Percentiles rank a stretch among this genome's conserved stretches.
phyloP scores from a whole-genome alignment of 2,888 invertebrate genomes.

The Cistogaster globosa region DNA sequence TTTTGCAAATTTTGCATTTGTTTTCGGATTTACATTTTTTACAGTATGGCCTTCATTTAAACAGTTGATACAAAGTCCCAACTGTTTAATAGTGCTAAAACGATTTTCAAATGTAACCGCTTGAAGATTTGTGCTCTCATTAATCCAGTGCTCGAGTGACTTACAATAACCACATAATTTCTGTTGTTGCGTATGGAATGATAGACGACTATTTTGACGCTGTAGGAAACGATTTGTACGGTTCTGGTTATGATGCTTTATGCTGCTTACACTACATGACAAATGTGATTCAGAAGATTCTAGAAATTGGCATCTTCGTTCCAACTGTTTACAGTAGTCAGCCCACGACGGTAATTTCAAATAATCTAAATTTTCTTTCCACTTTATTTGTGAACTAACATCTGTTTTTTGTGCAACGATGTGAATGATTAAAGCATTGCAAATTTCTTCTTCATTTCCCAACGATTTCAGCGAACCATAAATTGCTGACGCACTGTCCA shows the following conservation, averaged over 20 bases:
- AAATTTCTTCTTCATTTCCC: too few species aligned
- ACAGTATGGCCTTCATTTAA: conserved; percentile 52
- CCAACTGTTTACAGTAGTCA: too few species aligned
- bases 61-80: conserved; percentile 63
- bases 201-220: conserved; percentile 8
- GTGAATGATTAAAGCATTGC: too few species aligned
- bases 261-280: too few species aligned
- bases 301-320: too few species aligned
- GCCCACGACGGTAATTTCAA: too few species aligned
- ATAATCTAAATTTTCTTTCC: conserved; percentile 61
- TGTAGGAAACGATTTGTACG: not conserved
- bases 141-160: conserved; percentile 46
- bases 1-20: conserved; percentile 43
- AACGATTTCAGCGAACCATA: too few species aligned
- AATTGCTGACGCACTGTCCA: too few species aligned
- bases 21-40: conserved; percentile 49
- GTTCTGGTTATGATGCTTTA: too few species aligned
- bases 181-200: conserved; percentile 20
- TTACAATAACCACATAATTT: too few species aligned
- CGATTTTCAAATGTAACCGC: conserved; percentile 33
- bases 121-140: conserved; percentile 33
- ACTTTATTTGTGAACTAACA: conserved; percentile 50
- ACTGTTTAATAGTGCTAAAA: too few species aligned
- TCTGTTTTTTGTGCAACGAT: conserved; percentile 54
- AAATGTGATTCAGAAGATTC: too few species aligned